Base-by-base conservation (phyloP, 2,888 invertebrate genomes). In the Trissolcus brochymenae region DNA sequence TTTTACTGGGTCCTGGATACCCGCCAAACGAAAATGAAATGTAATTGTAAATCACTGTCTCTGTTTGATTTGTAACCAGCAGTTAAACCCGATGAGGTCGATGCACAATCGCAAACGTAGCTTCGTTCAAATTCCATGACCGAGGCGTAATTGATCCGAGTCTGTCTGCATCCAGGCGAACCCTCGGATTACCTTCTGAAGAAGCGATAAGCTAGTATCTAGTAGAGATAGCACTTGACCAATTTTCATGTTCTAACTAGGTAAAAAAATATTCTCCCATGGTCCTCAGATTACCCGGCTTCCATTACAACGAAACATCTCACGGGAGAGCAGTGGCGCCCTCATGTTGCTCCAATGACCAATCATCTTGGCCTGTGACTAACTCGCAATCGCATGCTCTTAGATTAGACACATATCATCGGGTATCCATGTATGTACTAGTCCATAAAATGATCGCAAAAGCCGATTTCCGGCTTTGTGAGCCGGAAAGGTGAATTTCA, bases 351-450 rank as follows among this genome's bases (percentile, higher is more conserved):
- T 50, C 29, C 40, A 21, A n/a, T 35, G 21, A 51, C 9, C 43
- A 11, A 62, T 55, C 21, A 19, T 16, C 49, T 19, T 70, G 50
- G 68, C 46, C 59, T 78, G 62, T 78, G 76, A 78, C 75, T 59
- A 67, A 71, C 61, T 25, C 16, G 35, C 60, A 57, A 61, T 59
- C 66, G 71, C 80, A 72, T 79, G 74, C 68, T 80, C 72, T 75
- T 87, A 86, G 86, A 68, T 80, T 87, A 86, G 86, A 79, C 82
- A 87, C 87, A 87, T 87, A 87, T 87, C 87, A 86, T 86, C 82
- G 84, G 83, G 82, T 85, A 82, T 83, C 82, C 83, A 79, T 79
- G 67, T 78, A 72, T 76, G 68, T 72, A 72, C 53, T 76, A 72
- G 55, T 72, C 62, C 29, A 61, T 59, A 66, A 43, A 25, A 60